These are phyloP conservation scores for Macrochelys suwanniensis DNA, from an alignment of 2,797 vertebrate genomes.

Conservation along the genomic window DNA sequence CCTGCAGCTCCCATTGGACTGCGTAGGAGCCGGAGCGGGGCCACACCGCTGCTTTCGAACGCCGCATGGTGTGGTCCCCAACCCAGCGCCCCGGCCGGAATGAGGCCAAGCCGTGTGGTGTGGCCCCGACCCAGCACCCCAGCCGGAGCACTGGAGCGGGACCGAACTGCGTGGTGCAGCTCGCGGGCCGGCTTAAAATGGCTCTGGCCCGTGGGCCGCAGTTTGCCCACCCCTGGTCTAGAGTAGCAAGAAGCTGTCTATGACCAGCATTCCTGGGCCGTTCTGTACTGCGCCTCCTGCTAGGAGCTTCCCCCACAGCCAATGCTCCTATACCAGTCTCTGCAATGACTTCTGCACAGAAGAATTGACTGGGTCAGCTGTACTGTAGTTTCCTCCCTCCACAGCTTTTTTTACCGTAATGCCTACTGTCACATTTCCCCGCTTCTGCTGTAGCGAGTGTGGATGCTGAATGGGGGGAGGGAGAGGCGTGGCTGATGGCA, in stretches of 20 bases:
- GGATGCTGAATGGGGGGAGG: not conserved
- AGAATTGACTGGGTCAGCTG: fast-evolving
- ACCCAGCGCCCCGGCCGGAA: too few relatives aligned
- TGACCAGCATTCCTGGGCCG: not conserved
- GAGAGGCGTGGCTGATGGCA: not conserved
- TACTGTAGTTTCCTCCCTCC: fast-evolving
- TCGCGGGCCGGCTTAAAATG: too few relatives aligned
- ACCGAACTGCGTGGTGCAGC: too few relatives aligned
- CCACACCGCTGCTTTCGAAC: too few relatives aligned
- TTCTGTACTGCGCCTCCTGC: not conserved
- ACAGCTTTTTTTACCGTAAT: not conserved
- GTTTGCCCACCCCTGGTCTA: not conserved
- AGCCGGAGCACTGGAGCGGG: too few relatives aligned
- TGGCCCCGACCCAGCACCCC: too few relatives aligned
- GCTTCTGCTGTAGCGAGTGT: constrained; percentile 10
- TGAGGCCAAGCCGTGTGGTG: too few relatives aligned
- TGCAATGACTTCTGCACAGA: not conserved
- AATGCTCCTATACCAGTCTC: not conserved
- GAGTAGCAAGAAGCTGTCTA: not conserved
- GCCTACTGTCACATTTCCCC: not conserved
- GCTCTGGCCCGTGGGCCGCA: too few relatives aligned
- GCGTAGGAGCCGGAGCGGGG: too few relatives aligned
- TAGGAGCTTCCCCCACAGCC: not conserved
- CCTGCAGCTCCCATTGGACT: too few relatives aligned
- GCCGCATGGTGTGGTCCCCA: too few relatives aligned